Percentiles rank a stretch among this genome's conserved stretches.
Conservation (phyloP, 1,140 invertebrate species). For the Leptinotarsa texana region DNA sequence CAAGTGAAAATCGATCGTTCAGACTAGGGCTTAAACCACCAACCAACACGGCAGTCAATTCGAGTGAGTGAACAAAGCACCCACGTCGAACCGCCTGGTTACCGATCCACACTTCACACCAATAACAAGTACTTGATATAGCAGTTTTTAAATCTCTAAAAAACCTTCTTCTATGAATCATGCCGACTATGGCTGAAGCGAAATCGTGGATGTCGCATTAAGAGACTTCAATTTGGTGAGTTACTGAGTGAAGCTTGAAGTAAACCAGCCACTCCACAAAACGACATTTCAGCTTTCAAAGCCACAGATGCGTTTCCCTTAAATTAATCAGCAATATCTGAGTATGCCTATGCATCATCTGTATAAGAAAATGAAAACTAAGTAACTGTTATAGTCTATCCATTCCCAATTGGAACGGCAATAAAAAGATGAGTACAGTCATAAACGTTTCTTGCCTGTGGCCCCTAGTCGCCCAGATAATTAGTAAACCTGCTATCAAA, state of each 20-base stretch:
- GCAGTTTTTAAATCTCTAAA: not conserved
- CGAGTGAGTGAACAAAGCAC: too few species aligned
- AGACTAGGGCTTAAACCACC: too few species aligned
- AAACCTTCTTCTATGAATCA: not conserved
- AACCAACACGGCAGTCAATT: too few species aligned
- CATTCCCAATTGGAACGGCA: too few species aligned
- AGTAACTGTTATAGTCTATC: too few species aligned
- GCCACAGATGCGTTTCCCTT: slow-evolving; percentile 4
- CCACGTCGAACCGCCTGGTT: too few species aligned
- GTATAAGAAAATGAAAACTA: too few species aligned
- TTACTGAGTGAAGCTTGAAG: not conserved
- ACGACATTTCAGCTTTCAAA: slow-evolving; percentile 11
- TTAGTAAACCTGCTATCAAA: too few species aligned
- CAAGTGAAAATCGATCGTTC: too few species aligned
- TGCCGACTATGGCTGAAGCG: not conserved
- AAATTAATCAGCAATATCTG: slow-evolving; percentile 8
- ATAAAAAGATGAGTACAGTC: too few species aligned
- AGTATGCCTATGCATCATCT: not conserved
- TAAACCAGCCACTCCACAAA: not conserved
- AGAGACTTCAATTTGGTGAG: not conserved
- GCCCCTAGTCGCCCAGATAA: too few species aligned
- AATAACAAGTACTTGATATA: not conserved
- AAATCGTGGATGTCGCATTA: not conserved
- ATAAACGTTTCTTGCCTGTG: too few species aligned
- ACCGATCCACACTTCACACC: not conserved